A percentile compares a stretch with the other conserved stretches of the same genome.
Conservation (phyloP, 2,888 invertebrate species). For the Drosophila algonquin region DNA sequence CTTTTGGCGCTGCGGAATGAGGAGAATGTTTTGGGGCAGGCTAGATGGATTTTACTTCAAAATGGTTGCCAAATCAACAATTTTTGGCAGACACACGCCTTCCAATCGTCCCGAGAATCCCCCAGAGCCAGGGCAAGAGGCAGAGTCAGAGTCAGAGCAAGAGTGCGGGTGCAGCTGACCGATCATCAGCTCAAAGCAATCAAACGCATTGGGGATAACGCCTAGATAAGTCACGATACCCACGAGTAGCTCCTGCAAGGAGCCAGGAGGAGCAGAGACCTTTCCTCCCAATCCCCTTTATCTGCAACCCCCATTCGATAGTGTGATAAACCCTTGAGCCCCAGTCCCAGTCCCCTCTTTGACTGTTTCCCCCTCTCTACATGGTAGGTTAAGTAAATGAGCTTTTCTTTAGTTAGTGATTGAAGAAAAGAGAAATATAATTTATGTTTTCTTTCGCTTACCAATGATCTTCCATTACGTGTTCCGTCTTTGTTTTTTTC, state of each 20-base stretch:
- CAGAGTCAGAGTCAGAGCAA: too few species aligned
- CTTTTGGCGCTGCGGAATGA: too few species aligned
- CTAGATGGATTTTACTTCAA: too few species aligned
- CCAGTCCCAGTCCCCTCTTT: neutral
- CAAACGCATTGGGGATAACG: slow-evolving; percentile 70
- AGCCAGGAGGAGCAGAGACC: slow-evolving; percentile 17
- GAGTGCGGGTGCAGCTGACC: slow-evolving; percentile 76
- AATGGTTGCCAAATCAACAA: too few species aligned
- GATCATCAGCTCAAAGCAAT: slow-evolving; percentile 77
- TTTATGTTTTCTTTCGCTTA: too few species aligned
- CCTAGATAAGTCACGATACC: slow-evolving; percentile 57
- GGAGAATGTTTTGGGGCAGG: too few species aligned
- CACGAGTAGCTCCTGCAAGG: neutral
- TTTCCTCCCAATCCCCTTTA: neutral
- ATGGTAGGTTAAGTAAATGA: slow-evolving; percentile 20
- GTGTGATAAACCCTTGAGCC: slow-evolving; percentile 9
- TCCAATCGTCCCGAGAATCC: neutral
- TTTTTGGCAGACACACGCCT: too few species aligned
- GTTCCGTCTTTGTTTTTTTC: too few species aligned
- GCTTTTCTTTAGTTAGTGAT: slow-evolving; percentile 21
- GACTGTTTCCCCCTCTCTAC: neutral
- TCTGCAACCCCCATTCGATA: neutral
- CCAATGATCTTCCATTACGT: too few species aligned
- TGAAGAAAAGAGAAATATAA: too few species aligned
- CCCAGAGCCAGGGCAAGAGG: neutral